phyloP scores from a whole-genome alignment of 2,888 invertebrate species.

The Xestia c-nigrum region DNA sequence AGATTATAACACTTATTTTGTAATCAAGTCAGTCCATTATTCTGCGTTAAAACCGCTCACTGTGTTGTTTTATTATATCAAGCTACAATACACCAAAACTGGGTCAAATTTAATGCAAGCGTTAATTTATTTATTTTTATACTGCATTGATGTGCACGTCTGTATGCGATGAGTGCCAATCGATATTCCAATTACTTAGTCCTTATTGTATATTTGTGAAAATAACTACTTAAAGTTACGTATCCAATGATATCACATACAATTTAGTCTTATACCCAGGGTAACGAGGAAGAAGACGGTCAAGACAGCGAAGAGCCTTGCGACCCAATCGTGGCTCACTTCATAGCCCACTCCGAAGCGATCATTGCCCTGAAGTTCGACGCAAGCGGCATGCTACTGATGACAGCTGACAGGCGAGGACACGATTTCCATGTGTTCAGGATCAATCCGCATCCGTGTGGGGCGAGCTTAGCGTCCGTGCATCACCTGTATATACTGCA shows the following conservation, averaged over 20 bases:
- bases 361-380: slow-evolving; percentile 97
- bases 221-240: neutral
- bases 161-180: no score
- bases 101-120: no score
- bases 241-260: neutral
- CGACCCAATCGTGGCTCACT: slow-evolving; percentile 96
- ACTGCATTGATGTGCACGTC: no score
- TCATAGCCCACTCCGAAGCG: slow-evolving; percentile 96
- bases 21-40: no score
- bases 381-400: slow-evolving; percentile 96
- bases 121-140: no score
- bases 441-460: slow-evolving; percentile 97
- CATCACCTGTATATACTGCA: slow-evolving; percentile 99
- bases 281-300: slow-evolving; percentile 89
- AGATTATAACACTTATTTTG: no score
- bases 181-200: no score
- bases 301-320: slow-evolving; percentile 92
- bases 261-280: slow-evolving; percentile 70
- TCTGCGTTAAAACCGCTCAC: no score
- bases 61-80: no score
- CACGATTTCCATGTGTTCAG: slow-evolving; percentile 99
- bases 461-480: slow-evolving; percentile 96
- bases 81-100: no score
- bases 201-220: no score
- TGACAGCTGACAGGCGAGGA: slow-evolving; percentile 97